Evolutionary conservation across 2,113 vertebrate genomes (phyloP).

Genomic region (Podarcis muralis): DNA sequence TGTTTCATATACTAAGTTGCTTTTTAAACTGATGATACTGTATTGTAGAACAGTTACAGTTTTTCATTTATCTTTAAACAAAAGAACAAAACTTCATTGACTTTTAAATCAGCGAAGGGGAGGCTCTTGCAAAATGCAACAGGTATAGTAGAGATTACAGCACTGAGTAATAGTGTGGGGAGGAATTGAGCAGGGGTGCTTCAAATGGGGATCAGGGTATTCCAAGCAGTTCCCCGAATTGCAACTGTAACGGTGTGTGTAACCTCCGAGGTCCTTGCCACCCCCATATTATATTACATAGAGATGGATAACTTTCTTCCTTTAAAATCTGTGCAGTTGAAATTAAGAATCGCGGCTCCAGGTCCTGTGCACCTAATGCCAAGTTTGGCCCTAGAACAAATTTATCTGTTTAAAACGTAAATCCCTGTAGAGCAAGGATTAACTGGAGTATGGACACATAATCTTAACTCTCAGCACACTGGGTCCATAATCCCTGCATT

Average conservation of each 20-base stretch:
- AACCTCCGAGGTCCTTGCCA: neutral
- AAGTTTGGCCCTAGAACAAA: conserved; percentile 33
- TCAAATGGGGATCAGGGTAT: neutral
- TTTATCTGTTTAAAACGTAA: conserved; percentile 59
- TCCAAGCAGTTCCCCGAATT: neutral
- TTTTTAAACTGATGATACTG: neutral
- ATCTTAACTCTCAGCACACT: conserved; percentile 44
- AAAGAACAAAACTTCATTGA: neutral
- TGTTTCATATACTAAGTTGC: neutral
- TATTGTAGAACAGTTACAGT: neutral
- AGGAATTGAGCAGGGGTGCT: neutral
- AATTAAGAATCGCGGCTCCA: conserved; percentile 39
- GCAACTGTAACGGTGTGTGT: neutral
- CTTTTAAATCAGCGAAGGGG: neutral
- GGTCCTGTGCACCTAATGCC: conserved; percentile 37
- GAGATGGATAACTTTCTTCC: conserved; percentile 40
- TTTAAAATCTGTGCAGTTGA: conserved; percentile 25
- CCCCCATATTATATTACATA: fast-evolving
- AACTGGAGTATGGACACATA: conserved; percentile 22
- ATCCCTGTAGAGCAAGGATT: conserved; percentile 49
- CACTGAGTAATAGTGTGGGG: neutral
- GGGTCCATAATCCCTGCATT: conserved; percentile 19
- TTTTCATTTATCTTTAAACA: neutral
- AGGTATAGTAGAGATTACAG: neutral
- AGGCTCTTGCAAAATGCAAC: neutral